Evolutionary conservation across 2,797 vertebrate genomes (phyloP), one percentile per base, ranked within the genome.

Genomic region (Crax fasciolata): DNA sequence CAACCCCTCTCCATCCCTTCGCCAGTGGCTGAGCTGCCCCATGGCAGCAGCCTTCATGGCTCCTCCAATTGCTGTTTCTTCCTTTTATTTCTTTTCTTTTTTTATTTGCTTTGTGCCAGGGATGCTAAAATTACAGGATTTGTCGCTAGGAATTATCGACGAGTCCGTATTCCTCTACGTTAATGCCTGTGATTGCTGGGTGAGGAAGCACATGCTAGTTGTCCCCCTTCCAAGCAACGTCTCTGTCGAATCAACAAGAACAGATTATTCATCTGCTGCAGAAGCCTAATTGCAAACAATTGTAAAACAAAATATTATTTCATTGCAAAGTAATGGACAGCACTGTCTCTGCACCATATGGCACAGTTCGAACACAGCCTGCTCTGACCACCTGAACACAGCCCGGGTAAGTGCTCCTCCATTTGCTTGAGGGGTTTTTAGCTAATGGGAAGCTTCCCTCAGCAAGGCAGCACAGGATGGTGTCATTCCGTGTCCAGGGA

Each of bases 241-340:
- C 75, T 94, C 93, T 93, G 91, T 93, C 91, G 7, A 91, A 66
- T 89, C 91, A 94, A 93, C 68, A 82, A 57, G 87, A 86, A 84
- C 90, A 61, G 90, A 93, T 94, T 90, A 92, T 95, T 95, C 95
- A 94, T 90, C 96, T 95, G 96, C 95, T 78, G 86, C 81, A 51
- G 79, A 89, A 90, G 55, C 82, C 83, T 92, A 80, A 90, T 77
- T 92, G 93, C 96, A 87, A 83, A 87, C 93, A 91, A 81, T 76
- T 41, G 2, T 80, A 61, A 83, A 92, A 39, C 76, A 83, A 84
- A 80, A 71, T 63, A 87, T 93, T 25, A 74, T 90, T 46, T 55
- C 38, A 5, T 21, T 39, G 83, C 23, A 68, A 54, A 88, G 92
- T 79, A 66, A 83, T n/a, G 96, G 92, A 65, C 88, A 84, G 90